Evolutionary conservation across 2,797 vertebrate species (phyloP).

Genomic region (Ataeniobius toweri): DNA sequence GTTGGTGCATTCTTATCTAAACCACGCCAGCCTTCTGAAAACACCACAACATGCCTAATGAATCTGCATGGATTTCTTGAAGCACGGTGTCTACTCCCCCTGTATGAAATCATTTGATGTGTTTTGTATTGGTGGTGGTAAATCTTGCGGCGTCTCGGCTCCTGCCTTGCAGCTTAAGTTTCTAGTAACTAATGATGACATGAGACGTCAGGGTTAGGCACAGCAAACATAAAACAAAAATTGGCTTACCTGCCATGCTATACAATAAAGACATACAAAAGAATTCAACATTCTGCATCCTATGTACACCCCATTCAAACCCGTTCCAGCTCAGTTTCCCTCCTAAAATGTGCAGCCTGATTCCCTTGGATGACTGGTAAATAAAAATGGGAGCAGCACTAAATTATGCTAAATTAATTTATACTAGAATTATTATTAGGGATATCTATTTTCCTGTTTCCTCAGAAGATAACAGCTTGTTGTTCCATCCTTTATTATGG

Average conservation of each 20-base stretch:
- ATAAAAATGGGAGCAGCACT: slow-evolving; percentile 71
- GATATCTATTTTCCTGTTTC: slow-evolving; percentile 81
- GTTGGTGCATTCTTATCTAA: slow-evolving; percentile 54
- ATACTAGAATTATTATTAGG: slow-evolving; percentile 52
- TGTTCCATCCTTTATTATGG: slow-evolving; percentile 81
- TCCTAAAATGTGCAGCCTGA: slow-evolving; percentile 35
- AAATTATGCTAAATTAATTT: slow-evolving; percentile 72
- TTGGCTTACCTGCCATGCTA: slow-evolving; percentile 39
- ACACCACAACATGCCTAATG: slow-evolving; percentile 58
- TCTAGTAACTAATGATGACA: slow-evolving; percentile 54
- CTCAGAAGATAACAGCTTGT: slow-evolving; percentile 75
- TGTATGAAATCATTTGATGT: slow-evolving; percentile 47
- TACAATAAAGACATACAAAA: slow-evolving; percentile 36
- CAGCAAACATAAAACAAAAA: slow-evolving; percentile 24
- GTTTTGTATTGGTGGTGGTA: slow-evolving; percentile 50
- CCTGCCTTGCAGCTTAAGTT: slow-evolving; percentile 30
- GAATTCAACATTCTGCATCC: slow-evolving; percentile 24
- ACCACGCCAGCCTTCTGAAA: slow-evolving; percentile 48
- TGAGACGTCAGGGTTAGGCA: slow-evolving; percentile 45
- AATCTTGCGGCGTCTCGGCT: slow-evolving; percentile 37
- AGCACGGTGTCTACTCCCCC: slow-evolving; percentile 26
- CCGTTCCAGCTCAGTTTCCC: slow-evolving; percentile 5
- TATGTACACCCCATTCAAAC: background rate
- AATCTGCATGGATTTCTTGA: slow-evolving; percentile 52
- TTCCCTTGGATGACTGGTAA: slow-evolving; percentile 61